These are phyloP conservation scores for Chlorospingus flavigularis DNA, from an alignment of 2,797 vertebrate genomes.

Conservation along the genomic window DNA sequence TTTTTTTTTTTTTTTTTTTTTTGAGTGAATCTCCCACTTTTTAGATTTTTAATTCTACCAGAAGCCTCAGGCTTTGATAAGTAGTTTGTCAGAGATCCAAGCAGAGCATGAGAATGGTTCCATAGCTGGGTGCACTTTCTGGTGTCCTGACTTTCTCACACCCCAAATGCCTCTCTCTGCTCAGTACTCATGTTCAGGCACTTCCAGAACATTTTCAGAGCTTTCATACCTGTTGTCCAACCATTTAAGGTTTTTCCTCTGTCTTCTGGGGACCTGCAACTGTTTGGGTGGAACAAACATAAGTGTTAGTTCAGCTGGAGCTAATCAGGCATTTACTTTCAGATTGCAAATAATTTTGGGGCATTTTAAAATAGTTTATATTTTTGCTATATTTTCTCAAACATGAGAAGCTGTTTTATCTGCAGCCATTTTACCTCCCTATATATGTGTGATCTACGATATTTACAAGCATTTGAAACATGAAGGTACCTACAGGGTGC, in stretches of 20 bases:
- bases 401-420: not conserved
- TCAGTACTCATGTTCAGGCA: not conserved
- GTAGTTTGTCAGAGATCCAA: not conserved
- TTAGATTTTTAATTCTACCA: not conserved
- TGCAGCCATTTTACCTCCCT: not conserved
- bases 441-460: not conserved
- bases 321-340: not conserved
- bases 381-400: not conserved
- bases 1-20: not conserved
- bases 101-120: accelerated
- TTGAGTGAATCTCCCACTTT: not conserved
- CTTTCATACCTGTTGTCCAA: not conserved
- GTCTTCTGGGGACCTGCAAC: not conserved
- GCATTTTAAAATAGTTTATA: not conserved
- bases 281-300: not conserved
- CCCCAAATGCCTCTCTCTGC: not conserved
- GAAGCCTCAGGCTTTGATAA: not conserved
- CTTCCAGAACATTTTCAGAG: not conserved
- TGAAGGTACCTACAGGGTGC: not conserved
- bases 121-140: not conserved
- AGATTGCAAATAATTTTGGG: not conserved
- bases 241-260: not conserved
- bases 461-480: not conserved
- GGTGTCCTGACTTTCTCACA: not conserved
- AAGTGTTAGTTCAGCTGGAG: not conserved